Evolutionary conservation across 2,797 vertebrate genomes (phyloP).

Genomic region (Darevskia mixta): DNA sequence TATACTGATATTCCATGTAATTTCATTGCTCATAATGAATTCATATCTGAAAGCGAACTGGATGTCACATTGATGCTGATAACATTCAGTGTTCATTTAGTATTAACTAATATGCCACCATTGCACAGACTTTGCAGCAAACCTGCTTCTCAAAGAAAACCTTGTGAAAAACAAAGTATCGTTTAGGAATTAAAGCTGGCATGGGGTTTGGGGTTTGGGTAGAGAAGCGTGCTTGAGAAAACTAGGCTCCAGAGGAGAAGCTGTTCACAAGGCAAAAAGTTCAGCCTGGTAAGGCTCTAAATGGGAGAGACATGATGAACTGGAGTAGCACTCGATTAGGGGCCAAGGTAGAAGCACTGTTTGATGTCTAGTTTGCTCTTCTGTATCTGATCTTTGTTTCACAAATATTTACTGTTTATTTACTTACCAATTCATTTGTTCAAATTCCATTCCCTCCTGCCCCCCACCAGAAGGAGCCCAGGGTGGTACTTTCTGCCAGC

Average conservation of each 20-base stretch:
- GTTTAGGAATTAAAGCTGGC: not conserved
- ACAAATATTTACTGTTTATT: not conserved
- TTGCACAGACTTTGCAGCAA: not conserved
- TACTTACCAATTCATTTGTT: no score
- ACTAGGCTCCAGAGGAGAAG: not conserved
- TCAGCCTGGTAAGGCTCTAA: not conserved
- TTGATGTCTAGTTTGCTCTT: not conserved
- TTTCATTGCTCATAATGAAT: conserved; percentile 13
- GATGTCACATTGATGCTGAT: not conserved
- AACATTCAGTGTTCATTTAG: conserved; percentile 11
- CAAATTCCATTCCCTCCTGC: no score
- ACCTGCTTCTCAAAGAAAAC: not conserved
- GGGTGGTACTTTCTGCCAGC: no score
- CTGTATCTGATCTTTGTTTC: not conserved
- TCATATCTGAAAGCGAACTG: conserved; percentile 17
- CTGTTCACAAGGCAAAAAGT: not conserved
- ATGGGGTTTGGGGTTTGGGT: not conserved
- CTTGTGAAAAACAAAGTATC: conserved; percentile 18
- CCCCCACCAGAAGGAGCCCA: no score
- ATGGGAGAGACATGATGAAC: not conserved
- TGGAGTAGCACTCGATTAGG: no score
- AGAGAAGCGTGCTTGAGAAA: not conserved
- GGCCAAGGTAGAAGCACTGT: no score
- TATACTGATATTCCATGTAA: conserved; percentile 19
- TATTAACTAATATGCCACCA: conserved; percentile 16